Evolutionary conservation across 1,140 invertebrate species (phyloP), one percentile per base, ranked within the genome.

Genomic region (Pinna nobilis): DNA sequence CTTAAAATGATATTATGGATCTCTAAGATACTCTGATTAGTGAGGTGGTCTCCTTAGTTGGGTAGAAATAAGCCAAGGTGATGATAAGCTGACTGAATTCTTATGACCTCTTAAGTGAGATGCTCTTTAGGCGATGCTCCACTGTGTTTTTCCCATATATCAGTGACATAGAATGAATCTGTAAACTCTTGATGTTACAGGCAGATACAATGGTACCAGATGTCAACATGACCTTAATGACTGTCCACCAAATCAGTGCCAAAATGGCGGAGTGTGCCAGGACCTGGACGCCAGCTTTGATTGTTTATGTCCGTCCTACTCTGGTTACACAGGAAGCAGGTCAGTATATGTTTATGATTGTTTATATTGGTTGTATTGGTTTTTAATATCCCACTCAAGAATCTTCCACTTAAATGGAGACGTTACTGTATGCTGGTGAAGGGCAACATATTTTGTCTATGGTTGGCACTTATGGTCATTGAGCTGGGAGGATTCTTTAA

Each of bases 181-280:
- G 7, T 18, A 9, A 2, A 70, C 53, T 4, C 15, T 35, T 5
- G 15, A 15, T 33, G 20, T 39, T 63, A 9, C 55, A 71, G 74
- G 51, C 23, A 25, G 47, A 18, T 55, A 64, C 51, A 55, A 32
- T 63, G 74, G 74, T 13, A 13, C 15, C 9, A 44, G 47, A 13
- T 79, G 77, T 70, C 73, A 73, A 37, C 41, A 47, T 18, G 66
- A 79, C 30, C 60, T 51, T 1, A 41, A 74, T 35, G 94, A 97
- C 87, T 70, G 67, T 37, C 90, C 91, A 23, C 93, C 91, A 1
- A 93, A 94, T 76, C 92, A 94, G 1, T 97, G 96, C 47, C 50
- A 70, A 3, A 79, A 79, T 37, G 77, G 77, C 2, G 77, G 77
- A 1, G 50, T 41, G 2, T 79, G 77, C 68, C 65, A 73, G 33